Base-by-base conservation (phyloP, 2,888 invertebrate species). In the Nomada flava region DNA sequence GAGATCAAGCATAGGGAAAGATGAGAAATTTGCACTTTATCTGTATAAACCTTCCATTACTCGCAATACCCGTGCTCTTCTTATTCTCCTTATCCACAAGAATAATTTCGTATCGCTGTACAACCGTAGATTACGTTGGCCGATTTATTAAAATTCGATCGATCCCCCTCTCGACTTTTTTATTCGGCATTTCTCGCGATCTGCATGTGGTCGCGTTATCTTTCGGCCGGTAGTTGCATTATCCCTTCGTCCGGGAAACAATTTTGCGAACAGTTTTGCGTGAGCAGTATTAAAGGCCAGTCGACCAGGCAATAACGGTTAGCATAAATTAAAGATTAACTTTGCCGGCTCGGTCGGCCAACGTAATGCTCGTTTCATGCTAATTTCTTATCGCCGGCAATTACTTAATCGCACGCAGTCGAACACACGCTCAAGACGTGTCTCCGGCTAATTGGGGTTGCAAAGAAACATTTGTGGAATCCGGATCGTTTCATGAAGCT, bases 241-340 rank as follows among this genome's bases (percentile, higher is more conserved):
- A 84, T 83, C 79, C 77, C 71, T 74, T 79, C 81, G 76, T 74
- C 73, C 76, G 55, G 55, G 68, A 64, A 83, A 82, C 82, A 86
- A 82, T 85, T 85, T 68, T 52, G 70, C 75, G 77, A 83, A 75
- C 82, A 76, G 72, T 86, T 85, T 80, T 71, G 82, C 82, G 80
- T 57, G 80, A 70, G 75, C 75, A 63, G 80, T 85, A 86, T 86
- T 86, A 84, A 86, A 86, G 79, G 82, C 73, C 52, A 73, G 79
- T 59, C 82, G 36, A 65, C 42, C 76, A 71, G 82, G 84, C 74
- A 86, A 86, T 86, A 86, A 85, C 85, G 86, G 86, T 86, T 86
- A 86, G 82, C 86, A 83, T 86, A 86, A 86, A 86, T 86, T 86
- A 83, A 80, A 80, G 80, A 80, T 86, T 86, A 86, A 85, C 72